Base-by-base conservation (phyloP, 2,113 vertebrate genomes). In the Rutilus rutilus region DNA sequence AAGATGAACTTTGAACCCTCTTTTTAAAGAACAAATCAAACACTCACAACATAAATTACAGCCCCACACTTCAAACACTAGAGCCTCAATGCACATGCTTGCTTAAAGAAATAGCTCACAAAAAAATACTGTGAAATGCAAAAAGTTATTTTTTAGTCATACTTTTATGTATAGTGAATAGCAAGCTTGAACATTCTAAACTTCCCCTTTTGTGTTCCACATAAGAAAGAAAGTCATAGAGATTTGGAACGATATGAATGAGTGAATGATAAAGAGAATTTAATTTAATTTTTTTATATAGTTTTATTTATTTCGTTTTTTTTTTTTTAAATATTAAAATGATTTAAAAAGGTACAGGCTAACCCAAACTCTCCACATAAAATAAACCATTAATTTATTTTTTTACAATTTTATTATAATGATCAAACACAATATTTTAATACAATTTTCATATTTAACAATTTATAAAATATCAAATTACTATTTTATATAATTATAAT, bases 1-100 rank as follows among this genome's bases (percentile, higher is more conserved):
- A 86, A 81, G 86, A 81, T 86, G 82, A 81, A 89, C 88, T 89
- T 87, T 88, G 83, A 78, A 90, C 81, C 82, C 74, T 67, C 6
- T 80, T 50, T 64, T 77, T 17, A 84, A 76, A 89, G 85, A 57
- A 54, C 80, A 85, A 78, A 42, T 78, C 69, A 80, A 83, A 84
- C 76, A 79, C 15, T 57, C 23, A 54, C 82, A 82, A 74, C 54
- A 78, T 23, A 74, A 50, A 78, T 77, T 87, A 75, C 80, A 83
- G 33, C 50, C 71, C 80, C 81, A 84, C 62, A 78, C 83, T 81
- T 81, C 80, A 86, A 74, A 86, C 79, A 88, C 67, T 21, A 15
- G 8, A 60, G 33, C 4, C 23, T 80, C 36, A 64, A 45, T 45
- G 39, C 33, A 57, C 73, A 76, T 11, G 15, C 67, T 19, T 21